These are phyloP conservation scores for Urocynchramus pylzowi DNA, from an alignment of 2,113 vertebrate species.

Conservation along the genomic window DNA sequence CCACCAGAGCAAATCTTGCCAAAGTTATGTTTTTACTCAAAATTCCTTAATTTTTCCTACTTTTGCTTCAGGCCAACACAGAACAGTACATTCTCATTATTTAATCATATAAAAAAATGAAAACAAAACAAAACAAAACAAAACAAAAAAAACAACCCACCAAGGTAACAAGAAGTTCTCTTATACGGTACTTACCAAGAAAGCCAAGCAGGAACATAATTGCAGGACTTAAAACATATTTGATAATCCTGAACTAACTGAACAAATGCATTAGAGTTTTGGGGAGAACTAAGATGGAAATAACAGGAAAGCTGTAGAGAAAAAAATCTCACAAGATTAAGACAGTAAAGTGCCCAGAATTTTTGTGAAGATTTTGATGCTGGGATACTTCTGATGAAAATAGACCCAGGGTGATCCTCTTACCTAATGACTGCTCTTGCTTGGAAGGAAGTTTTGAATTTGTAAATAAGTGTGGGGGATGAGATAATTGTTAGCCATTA, in stretches of 20 bases:
- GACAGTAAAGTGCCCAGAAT: neutral
- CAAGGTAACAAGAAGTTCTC: neutral
- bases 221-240: neutral
- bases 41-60: neutral
- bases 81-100: neutral
- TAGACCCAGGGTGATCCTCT: neutral
- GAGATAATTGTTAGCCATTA: neutral
- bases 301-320: neutral
- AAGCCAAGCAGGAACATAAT: neutral
- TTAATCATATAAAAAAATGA: neutral
- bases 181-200: neutral
- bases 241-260: neutral
- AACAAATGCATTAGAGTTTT: neutral
- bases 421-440: neutral
- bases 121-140: neutral
- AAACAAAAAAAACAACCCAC: neutral
- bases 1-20: neutral
- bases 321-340: neutral
- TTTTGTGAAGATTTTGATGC: neutral
- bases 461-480: neutral
- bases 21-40: constrained; percentile 1
- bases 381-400: neutral
- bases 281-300: neutral
- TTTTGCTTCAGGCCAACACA: neutral
- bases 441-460: neutral